Conservation (phyloP, 2,797 vertebrate species). For the Poecilia gillii region DNA sequence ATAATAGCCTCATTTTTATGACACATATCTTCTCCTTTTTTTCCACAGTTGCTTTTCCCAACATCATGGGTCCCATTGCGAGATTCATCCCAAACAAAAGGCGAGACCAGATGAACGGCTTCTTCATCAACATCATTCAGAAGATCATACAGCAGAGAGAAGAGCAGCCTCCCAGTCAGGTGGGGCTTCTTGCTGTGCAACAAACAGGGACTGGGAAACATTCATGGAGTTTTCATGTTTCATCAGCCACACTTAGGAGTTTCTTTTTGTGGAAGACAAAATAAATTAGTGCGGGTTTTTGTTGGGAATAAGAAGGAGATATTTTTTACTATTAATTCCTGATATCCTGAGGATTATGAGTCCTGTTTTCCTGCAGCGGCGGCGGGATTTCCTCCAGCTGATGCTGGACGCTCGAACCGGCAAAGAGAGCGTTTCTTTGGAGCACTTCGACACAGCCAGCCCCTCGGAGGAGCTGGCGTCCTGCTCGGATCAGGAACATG, state of each 20-base stretch:
- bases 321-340: background rate
- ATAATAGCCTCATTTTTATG: background rate
- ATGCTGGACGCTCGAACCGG: conserved; percentile 85
- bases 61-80: conserved; percentile 83
- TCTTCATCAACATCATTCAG: conserved; percentile 87
- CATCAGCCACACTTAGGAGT: background rate
- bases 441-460: conserved; percentile 74
- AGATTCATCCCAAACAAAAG: conserved; percentile 87
- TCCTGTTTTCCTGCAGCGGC: conserved; percentile 75
- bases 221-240: background rate
- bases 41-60: conserved; percentile 89
- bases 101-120: conserved; percentile 84
- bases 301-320: background rate
- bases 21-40: conserved; percentile 2
- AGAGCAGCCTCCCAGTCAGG: conserved; percentile 84
- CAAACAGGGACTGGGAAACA: background rate
- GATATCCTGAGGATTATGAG: background rate
- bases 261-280: background rate
- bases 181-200: background rate
- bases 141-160: conserved; percentile 87
- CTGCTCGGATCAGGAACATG: conserved; percentile 7
- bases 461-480: conserved; percentile 47
- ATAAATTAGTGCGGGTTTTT: background rate
- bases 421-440: conserved; percentile 54
- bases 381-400: conserved; percentile 92